Conservation (phyloP, 2,888 invertebrate species). For the Mystacides longicornis region DNA sequence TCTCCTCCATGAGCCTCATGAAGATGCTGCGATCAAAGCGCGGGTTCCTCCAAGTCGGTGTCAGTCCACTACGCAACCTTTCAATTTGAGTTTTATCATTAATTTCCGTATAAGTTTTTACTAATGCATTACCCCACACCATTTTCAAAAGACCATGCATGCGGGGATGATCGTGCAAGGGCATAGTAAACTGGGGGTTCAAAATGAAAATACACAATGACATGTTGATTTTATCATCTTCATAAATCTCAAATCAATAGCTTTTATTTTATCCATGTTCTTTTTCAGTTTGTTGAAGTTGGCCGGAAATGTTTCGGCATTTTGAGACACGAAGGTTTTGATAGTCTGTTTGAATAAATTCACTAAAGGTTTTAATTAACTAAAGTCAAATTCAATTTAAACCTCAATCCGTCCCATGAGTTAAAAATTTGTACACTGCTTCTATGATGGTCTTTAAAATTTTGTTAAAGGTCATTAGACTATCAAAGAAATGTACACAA, state of each 20-base stretch:
- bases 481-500: too few species aligned
- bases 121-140: slow-evolving; percentile 57
- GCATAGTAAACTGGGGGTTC: slow-evolving; percentile 71
- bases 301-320: slow-evolving; percentile 48
- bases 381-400: too few species aligned
- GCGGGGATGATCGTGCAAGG: slow-evolving; percentile 87
- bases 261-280: slow-evolving; percentile 58
- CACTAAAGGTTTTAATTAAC: slow-evolving; percentile 53
- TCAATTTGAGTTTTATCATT: slow-evolving; percentile 4
- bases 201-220: slow-evolving; percentile 73
- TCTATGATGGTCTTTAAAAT: too few species aligned
- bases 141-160: slow-evolving; percentile 87
- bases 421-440: too few species aligned
- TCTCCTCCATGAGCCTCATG: slow-evolving; percentile 30
- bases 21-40: slow-evolving; percentile 29
- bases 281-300: slow-evolving; percentile 60
- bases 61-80: slow-evolving; percentile 33
- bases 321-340: slow-evolving; percentile 57
- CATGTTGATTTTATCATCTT: slow-evolving; percentile 65
- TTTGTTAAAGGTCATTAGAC: too few species aligned
- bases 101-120: slow-evolving; percentile 42
- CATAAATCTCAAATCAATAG: slow-evolving; percentile 73
- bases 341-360: slow-evolving; percentile 64
- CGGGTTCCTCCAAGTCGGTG: slow-evolving; percentile 18
- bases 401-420: too few species aligned